Evolutionary conservation across 2,113 vertebrate species (phyloP), one percentile per base, ranked within the genome.

Genomic region (Corythornis vintsioides): DNA sequence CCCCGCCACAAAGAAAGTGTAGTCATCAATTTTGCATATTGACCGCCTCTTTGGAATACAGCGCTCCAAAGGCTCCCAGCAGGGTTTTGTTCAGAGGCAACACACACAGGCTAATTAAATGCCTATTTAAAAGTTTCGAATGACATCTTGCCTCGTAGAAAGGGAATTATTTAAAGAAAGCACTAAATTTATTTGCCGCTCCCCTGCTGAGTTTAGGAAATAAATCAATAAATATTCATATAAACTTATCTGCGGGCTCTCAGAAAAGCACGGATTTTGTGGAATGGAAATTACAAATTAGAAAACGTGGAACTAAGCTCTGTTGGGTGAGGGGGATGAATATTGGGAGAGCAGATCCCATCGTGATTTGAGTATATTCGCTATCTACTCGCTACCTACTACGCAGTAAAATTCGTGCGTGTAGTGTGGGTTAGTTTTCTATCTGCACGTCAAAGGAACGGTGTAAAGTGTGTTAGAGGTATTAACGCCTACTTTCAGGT

Each of bases 11-110:
- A 99, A 99, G 97, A 97, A 97, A 95, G 94, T 96, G 95, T 96
- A 95, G 97, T 98, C 98, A 98, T 98, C 98, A 98, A 96, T 98
- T 98, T 98, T 98, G 98, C 98, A 97, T 98, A 98, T 98, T 98
- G 98, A 98, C 98, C 98, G 98, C 98, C 98, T 98, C 98, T 97
- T 96, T 96, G 94, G 96, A 96, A 97, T 96, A 97, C 96, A 93
- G 94, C 89, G 95, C 82, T 96, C 96, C 95, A 95, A 96, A 96
- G 97, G 97, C 96, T 96, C 96, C 95, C 89, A 89, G 97, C 94
- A 74, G 92, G 96, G 96, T 97, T 98, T 98, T 98, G 98, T 98
- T 97, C 97, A 69, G 96, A 97, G 86, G 96, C 97, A 97, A 97
- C 97, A 96, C 97, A 96, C 98, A 97, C 94, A 87, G 97, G 96